phyloP scores from a whole-genome alignment of 2,888 invertebrate species.

The Chymomyza procnemis region DNA sequence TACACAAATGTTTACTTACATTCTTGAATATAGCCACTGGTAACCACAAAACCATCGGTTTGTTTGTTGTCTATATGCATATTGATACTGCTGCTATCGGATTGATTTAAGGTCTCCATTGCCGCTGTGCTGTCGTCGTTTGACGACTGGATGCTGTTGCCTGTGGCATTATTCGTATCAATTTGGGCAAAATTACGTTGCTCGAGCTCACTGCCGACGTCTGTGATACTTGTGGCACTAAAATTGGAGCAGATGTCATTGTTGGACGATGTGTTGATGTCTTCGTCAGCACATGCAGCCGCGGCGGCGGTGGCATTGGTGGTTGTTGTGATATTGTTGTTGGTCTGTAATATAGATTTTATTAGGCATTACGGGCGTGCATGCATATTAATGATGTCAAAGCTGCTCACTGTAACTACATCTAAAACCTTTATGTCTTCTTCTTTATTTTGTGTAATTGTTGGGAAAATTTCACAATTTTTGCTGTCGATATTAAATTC shows the following conservation, averaged over 20 bases:
- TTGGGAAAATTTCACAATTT: neutral
- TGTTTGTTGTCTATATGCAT: conserved; percentile 38
- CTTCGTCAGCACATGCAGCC: conserved; percentile 46
- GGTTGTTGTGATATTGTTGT: conserved; percentile 44
- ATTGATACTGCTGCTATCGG: conserved; percentile 21
- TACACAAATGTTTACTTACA: conserved; percentile 81
- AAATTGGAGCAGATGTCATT: neutral
- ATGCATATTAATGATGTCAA: conserved; percentile 37
- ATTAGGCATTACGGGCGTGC: conserved; percentile 50
- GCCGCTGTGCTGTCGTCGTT: conserved; percentile 8
- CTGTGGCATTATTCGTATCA: conserved; percentile 48
- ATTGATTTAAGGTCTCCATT: conserved; percentile 43
- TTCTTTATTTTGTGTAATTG: neutral
- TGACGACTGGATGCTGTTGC: conserved; percentile 7
- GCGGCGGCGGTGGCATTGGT: conserved; percentile 33
- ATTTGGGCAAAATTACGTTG: conserved; percentile 46
- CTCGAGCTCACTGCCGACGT: conserved; percentile 6
- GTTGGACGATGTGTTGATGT: conserved; percentile 9
- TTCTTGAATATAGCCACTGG: conserved; percentile 95
- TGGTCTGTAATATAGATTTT: conserved; percentile 64
- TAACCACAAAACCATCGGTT: conserved; percentile 86
- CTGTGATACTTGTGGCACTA: conserved; percentile 1
- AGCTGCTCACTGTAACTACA: neutral
- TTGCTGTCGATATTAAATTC: neutral
- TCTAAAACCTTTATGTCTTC: neutral